Evolutionary conservation across 2,113 vertebrate species (phyloP).

Genomic region (Eidolon helvum): DNA sequence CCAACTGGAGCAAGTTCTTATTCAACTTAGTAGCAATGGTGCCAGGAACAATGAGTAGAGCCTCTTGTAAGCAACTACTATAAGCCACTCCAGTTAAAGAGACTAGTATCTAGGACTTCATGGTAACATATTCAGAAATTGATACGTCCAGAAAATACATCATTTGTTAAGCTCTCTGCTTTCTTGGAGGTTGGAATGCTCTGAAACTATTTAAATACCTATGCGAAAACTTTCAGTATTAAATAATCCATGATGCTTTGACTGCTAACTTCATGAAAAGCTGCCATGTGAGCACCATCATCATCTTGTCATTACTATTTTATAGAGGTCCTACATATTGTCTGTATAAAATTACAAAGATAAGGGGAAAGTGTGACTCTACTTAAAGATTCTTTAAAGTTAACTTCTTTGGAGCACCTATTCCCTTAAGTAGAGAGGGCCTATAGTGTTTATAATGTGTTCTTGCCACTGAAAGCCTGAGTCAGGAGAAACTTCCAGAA

Average conservation of each 20-base stretch:
- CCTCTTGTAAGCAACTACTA: background rate
- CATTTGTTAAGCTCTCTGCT: background rate
- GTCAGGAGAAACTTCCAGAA: conserved; percentile 70
- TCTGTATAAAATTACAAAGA: background rate
- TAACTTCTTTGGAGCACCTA: conserved; percentile 8
- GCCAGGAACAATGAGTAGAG: background rate
- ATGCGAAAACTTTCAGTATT: background rate
- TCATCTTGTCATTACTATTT: background rate
- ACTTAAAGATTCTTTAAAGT: conserved; percentile 51
- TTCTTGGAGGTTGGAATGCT: background rate
- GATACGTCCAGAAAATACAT: background rate
- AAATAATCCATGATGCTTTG: background rate
- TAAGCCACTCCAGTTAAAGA: background rate
- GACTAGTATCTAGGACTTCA: background rate
- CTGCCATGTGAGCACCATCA: background rate
- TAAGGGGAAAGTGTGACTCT: background rate
- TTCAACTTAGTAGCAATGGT: background rate
- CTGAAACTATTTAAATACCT: background rate
- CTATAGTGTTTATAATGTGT: conserved; percentile 25
- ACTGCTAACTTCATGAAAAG: background rate
- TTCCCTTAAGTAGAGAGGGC: background rate
- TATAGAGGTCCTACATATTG: background rate
- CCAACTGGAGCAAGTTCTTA: background rate
- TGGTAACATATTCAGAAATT: background rate
- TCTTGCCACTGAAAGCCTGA: conserved; percentile 61